Percentiles rank a stretch among this genome's conserved stretches.
Evolutionary conservation across 2,888 invertebrate species (phyloP).

Genomic region (Ectemnius lituratus): DNA sequence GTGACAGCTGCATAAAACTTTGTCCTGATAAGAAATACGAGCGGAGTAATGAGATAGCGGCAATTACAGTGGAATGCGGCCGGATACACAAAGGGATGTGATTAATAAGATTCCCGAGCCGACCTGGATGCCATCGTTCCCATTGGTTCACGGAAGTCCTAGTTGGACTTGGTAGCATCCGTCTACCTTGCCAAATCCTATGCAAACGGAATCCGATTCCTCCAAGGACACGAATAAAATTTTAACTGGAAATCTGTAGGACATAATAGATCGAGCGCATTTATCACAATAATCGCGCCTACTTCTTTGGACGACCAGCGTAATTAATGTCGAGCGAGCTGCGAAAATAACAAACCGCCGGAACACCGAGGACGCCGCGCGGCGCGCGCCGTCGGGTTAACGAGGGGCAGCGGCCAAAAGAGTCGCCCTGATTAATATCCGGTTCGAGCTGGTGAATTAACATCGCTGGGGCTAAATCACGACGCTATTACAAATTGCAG

Average conservation of each 20-base stretch:
- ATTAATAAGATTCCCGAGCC: too few relatives aligned
- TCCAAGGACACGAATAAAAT: background rate
- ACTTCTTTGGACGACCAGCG: background rate
- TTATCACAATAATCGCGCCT: slow-evolving; percentile 21
- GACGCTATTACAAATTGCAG: too few relatives aligned
- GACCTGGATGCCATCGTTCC: too few relatives aligned
- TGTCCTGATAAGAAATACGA: background rate
- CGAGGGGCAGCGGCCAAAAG: slow-evolving; percentile 21
- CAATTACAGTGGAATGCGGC: slow-evolving; percentile 3
- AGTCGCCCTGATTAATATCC: slow-evolving; percentile 32
- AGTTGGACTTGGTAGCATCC: too few relatives aligned
- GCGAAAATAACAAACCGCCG: slow-evolving; percentile 35
- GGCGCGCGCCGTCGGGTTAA: slow-evolving; percentile 25
- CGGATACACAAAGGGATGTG: background rate
- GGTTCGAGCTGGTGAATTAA: slow-evolving; percentile 28
- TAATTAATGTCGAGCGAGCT: slow-evolving; percentile 23
- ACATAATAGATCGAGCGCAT: slow-evolving; percentile 11
- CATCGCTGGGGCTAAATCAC: too few relatives aligned
- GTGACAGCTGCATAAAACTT: slow-evolving; percentile 4
- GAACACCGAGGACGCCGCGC: slow-evolving; percentile 6
- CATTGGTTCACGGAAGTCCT: background rate
- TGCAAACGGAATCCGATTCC: background rate
- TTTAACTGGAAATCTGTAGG: too few relatives aligned
- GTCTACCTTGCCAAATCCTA: background rate
- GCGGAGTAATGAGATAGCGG: background rate